Base-by-base conservation (phyloP, 1,140 invertebrate species). In the Cotesia glomerata region DNA sequence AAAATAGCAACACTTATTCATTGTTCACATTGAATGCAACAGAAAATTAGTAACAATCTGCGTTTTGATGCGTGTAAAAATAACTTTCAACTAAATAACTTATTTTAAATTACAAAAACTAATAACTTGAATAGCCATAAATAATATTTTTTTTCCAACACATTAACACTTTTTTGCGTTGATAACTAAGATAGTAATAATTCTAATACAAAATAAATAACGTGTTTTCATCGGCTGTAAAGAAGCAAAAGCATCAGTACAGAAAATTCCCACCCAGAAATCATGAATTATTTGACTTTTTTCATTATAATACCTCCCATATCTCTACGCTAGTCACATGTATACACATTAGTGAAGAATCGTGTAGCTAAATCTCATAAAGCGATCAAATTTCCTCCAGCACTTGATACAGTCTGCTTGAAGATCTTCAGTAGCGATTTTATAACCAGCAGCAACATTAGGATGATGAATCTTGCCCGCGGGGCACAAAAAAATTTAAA, bases 391-490 rank as follows among this genome's bases (percentile, higher is more conserved):
- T 16, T 56, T 18, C n/a, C 52, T 56, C n/a, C n/a, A 18, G 52
- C 52, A 32, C 16, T 18, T 61, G 16, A 26, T 32, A 14, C 59
- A 14, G 59, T 18, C 59, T 61, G 5, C 52, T 13, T 3, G 18
- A 8, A 56, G 52, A 56, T 56, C 52, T 56, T 18, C 52, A 56
- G 52, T 56, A 56, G 52, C 52, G 52, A 56, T 56, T 14, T 18
- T 56, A 56, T 45, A 56, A 56, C 52, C 52, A 56, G 52, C 52
- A 56, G 52, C n/a, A 18, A 56, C 52, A 45, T 45, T 45, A 45
- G 39, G 52, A 56, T 56, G 52, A 56, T 56, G n/a, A 14, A 56
- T 56, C 52, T 56, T 56, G 52, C 52, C 52, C 18, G 52, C n/a
- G n/a, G 52, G 52, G 18, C 52, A 5, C 18, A 18, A 56, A 18